Percentiles rank a stretch among this genome's conserved stretches.
phyloP scores from a whole-genome alignment of 2,888 invertebrate species.

The Cryptophagus acutangulus region DNA sequence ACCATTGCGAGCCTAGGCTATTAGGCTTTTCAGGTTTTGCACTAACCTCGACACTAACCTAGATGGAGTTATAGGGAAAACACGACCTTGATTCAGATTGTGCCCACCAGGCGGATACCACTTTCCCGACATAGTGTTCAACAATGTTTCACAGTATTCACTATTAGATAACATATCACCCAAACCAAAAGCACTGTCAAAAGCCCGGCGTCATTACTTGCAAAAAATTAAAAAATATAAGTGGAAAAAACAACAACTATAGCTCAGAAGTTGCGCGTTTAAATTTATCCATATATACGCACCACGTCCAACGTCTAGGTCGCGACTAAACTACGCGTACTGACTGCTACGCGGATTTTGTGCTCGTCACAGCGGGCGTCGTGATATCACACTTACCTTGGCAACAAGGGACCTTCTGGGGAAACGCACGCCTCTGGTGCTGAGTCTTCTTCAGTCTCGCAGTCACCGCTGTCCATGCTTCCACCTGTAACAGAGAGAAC shows the following conservation, averaged over 20 bases:
- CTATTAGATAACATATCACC: slow-evolving; percentile 23
- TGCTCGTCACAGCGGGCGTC: slow-evolving; percentile 24
- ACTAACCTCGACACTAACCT: slow-evolving; percentile 43
- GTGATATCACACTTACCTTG: slow-evolving; percentile 38
- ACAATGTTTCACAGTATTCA: slow-evolving; percentile 20
- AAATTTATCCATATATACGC: neutral
- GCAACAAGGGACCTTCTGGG: slow-evolving; percentile 38
- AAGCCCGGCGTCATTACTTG: neutral
- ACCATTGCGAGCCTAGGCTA: too few species aligned
- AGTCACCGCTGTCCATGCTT: slow-evolving; percentile 42
- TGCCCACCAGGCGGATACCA: slow-evolving; percentile 29
- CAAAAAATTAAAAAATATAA: too few species aligned
- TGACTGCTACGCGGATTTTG: slow-evolving; percentile 14
- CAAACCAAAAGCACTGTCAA: neutral
- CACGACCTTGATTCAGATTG: slow-evolving; percentile 33
- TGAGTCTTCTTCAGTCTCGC: slow-evolving; percentile 46
- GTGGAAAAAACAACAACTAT: neutral
- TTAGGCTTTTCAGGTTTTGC: too few species aligned
- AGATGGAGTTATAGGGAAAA: slow-evolving; percentile 39
- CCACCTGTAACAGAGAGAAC: slow-evolving; percentile 25
- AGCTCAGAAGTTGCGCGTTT: neutral
- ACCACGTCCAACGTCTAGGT: slow-evolving; percentile 23
- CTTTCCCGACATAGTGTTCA: slow-evolving; percentile 25
- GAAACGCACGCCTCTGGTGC: slow-evolving; percentile 46
- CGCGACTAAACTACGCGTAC: slow-evolving; percentile 30